Evolutionary conservation across 2,113 vertebrate species (phyloP), one percentile per base, ranked within the genome.

Genomic region (Deroptyus accipitrinus): DNA sequence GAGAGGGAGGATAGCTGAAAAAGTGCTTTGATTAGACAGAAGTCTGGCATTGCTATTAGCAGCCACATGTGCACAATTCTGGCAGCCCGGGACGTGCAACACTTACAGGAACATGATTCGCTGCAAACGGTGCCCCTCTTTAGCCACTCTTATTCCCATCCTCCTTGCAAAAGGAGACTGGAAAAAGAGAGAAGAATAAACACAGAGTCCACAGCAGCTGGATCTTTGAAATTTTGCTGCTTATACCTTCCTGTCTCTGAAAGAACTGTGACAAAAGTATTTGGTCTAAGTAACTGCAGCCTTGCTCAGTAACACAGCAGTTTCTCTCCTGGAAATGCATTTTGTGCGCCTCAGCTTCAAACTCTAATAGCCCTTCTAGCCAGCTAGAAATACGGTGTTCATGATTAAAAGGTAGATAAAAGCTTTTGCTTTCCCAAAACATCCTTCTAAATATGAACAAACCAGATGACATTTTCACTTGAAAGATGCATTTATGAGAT

Each of bases 71-170:
- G 22, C 15, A 19, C 0, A 15, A 18, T 10, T 54, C 25, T 37
- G 52, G 28, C 11, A 39, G 19, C 11, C 9, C 0, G 3, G 35
- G 41, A 79, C 0, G 0, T 10, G 11, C 39, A 20, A 10, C 6
- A 61, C 20, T 23, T 83, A 30, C 2, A 73, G 27, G 11, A 82
- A 19, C 33, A 64, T 0, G 0, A 27, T 42, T 86, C 15, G 49
- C 75, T 83, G 57, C 39, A 67, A 67, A 64, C 55, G 4, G 20
- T 72, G 39, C 28, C 27, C 6, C 42, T 55, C 37, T 62, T 89
- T 67, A 68, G 10, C 20, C 30, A 24, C 14, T 72, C 51, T 54
- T 79, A 51, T 9, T 69, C 19, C n/a, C 9, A 44, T 24, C 17
- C 4, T 57, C 39, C 67, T 35, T 86, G n/a, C 37, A 88, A 61